Base-by-base conservation (phyloP, 2,888 invertebrate genomes). In the Ametastegia equiseti region DNA sequence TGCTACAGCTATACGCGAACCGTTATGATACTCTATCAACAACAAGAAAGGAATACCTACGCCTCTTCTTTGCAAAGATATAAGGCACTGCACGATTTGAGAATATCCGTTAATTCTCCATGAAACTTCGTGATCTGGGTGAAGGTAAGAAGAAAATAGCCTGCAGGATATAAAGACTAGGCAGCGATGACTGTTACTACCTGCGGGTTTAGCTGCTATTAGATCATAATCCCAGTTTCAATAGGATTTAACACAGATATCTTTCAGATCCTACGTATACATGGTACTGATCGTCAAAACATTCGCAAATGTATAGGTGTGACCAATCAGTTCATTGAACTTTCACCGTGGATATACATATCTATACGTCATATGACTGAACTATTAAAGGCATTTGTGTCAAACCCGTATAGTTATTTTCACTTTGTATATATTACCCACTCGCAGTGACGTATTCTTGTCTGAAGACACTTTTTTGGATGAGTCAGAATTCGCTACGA, bases 31-130 rank as follows among this genome's bases (percentile, higher is more conserved):
- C 15, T 45, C 45, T 15, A 47, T 27, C 65, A 19, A 19, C 36
- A 67, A 19, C 36, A 67, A 71, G 30, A 71, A 71, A 71, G 47
- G 42, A 42, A 47, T 27, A 27, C n/a, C 15, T 42, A 47, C 45
- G 45, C n/a, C 15, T 42, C 27, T 71, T n/a, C n/a, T n/a, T n/a
- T n/a, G n/a, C n/a, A n/a, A n/a, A n/a, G n/a, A n/a, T n/a, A n/a
- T n/a, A n/a, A n/a, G n/a, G n/a, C n/a, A 45, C 45, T 63, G n/a
- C 63, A 71, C 45, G 69, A 15, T 71, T 45, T 71, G 27, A n/a
- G n/a, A 42, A 71, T 71, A 13, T 71, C 69, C 69, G 69, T 71
- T 71, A 27, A 71, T 71, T 71, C 45, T 71, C 23, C 15, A 71
- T 15, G 23, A 71, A 71, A 45, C 15, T 45, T 45, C 27, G 6